phyloP scores from a whole-genome alignment of 2,888 invertebrate genomes.

The Sclerodermus sp. region DNA sequence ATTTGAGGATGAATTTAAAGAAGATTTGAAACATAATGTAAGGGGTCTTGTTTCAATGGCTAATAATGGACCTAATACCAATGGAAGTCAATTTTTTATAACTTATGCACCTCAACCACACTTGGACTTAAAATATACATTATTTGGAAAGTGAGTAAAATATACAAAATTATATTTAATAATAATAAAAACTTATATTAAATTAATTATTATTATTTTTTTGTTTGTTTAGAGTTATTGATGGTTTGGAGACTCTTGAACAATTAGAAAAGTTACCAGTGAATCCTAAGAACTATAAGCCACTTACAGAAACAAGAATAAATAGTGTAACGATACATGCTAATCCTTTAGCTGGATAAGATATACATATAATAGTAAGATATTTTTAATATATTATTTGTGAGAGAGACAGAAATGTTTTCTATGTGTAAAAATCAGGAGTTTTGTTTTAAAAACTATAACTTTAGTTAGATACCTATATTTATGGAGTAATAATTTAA shows the following conservation, averaged over 20 bases:
- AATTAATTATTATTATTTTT: too few species aligned
- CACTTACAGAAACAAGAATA: conserved; percentile 83
- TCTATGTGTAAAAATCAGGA: too few species aligned
- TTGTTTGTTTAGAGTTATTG: conserved; percentile 83
- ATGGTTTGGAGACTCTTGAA: conserved; percentile 94
- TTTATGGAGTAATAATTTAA: too few species aligned
- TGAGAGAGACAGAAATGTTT: too few species aligned
- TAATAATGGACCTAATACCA: conserved; percentile 96
- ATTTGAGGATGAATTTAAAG: conserved; percentile 97
- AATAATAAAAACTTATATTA: conserved; percentile 11
- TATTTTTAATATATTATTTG: too few species aligned
- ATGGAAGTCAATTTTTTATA: conserved; percentile 97
- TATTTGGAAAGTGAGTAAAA: conserved; percentile 85
- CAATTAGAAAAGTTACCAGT: conserved; percentile 94
- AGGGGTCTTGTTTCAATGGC: conserved; percentile 96
- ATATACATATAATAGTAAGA: not conserved
- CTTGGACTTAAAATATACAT: conserved; percentile 94
- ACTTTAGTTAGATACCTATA: too few species aligned
- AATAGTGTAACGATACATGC: conserved; percentile 94
- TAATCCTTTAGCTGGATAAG: conserved; percentile 87
- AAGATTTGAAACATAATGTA: conserved; percentile 88
- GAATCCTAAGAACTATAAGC: conserved; percentile 89
- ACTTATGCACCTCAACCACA: conserved; percentile 93
- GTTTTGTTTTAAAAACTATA: too few species aligned
- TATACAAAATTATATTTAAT: not conserved